A percentile compares a stretch with the other conserved stretches of the same genome.
These are phyloP conservation scores for Zaprionus davidi DNA, from an alignment of 1,140 invertebrate species.

Conservation along the genomic window DNA sequence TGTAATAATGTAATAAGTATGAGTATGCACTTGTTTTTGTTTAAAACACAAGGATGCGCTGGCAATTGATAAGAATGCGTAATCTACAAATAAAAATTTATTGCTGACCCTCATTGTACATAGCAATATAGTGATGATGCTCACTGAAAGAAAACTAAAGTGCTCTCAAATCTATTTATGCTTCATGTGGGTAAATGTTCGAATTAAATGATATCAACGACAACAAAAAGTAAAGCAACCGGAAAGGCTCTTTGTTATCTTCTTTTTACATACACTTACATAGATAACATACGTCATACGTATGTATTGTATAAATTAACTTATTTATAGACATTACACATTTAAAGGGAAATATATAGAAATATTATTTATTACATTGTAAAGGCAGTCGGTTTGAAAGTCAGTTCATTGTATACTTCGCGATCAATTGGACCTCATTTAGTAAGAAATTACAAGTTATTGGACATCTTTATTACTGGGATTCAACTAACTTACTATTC, in stretches of 20 bases:
- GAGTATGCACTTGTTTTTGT: not conserved
- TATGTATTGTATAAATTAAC: not conserved
- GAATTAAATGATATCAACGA: not conserved
- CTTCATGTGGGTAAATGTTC: constrained; percentile 9
- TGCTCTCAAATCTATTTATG: not conserved
- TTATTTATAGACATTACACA: not conserved
- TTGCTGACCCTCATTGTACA: not conserved
- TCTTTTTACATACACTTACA: constrained; percentile 2
- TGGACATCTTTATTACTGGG: not conserved
- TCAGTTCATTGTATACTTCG: not conserved
- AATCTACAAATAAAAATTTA: constrained; percentile 3
- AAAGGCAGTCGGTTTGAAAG: not conserved
- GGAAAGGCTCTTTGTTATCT: not conserved
- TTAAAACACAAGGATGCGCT: not conserved
- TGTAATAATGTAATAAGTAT: not conserved
- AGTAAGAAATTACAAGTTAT: not conserved
- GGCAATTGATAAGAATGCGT: constrained; percentile 6
- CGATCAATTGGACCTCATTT: not conserved
- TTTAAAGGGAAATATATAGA: not conserved
- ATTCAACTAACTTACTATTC: not conserved
- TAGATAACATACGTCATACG: not conserved
- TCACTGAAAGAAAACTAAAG: not conserved
- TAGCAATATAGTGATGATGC: not conserved
- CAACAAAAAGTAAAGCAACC: not conserved
- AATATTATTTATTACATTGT: not conserved